Conservation (phyloP, 2,888 invertebrate species). For the Clivina fossor region DNA sequence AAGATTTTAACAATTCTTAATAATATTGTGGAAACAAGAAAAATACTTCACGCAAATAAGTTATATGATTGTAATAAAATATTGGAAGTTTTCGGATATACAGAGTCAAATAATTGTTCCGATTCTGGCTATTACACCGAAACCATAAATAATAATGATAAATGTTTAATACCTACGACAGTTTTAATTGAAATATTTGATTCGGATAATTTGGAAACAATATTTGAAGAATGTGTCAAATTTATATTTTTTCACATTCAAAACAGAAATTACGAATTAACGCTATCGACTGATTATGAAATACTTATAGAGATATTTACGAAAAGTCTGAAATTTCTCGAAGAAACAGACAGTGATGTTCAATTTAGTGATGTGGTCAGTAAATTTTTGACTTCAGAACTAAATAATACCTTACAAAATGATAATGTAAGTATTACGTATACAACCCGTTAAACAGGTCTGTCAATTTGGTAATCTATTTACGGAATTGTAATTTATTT, state of each 20-base stretch:
- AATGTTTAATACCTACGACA: constrained; percentile 4
- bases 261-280: neutral
- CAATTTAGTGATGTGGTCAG: constrained; percentile 18
- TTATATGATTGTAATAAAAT: constrained; percentile 10
- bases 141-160: neutral
- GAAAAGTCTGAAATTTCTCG: constrained; percentile 12
- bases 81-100: constrained; percentile 12
- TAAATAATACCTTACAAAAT: neutral
- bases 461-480: too few species aligned
- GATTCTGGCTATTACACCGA: constrained; percentile 26
- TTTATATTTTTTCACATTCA: constrained; percentile 11
- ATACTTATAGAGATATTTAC: constrained; percentile 3
- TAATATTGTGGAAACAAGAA: neutral
- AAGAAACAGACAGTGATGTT: constrained; percentile 8
- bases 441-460: too few species aligned
- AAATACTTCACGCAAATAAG: neutral
- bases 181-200: constrained; percentile 5
- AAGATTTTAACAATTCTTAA: neutral
- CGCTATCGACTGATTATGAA: constrained; percentile 6
- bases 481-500: neutral
- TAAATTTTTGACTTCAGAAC: neutral
- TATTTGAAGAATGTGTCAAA: constrained; percentile 8
- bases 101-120: neutral
- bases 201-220: constrained; percentile 7
- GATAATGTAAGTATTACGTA: constrained; percentile 20